Evolutionary conservation across 1,140 invertebrate genomes (phyloP).

Genomic region (Drosophila micromelanica): DNA sequence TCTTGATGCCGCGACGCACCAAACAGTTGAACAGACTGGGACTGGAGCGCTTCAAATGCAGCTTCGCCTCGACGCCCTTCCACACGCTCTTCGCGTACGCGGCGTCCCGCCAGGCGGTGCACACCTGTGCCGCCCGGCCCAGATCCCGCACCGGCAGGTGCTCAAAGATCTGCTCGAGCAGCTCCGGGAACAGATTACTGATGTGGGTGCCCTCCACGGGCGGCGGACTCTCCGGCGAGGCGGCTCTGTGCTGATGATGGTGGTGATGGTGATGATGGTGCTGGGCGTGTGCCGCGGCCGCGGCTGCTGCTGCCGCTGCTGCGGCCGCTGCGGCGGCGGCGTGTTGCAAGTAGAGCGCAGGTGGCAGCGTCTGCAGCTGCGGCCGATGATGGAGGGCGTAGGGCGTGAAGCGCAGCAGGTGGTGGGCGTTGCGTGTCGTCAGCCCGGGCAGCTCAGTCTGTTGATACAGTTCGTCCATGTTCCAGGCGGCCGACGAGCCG

Average conservation of each 20-base stretch:
- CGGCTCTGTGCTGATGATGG: slow-evolving; percentile 85
- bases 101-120: slow-evolving; percentile 94
- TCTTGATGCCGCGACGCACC: slow-evolving; percentile 93
- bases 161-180: slow-evolving; percentile 95
- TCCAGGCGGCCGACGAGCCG: slow-evolving; percentile 53
- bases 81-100: slow-evolving; percentile 96
- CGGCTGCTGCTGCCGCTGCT: slow-evolving; percentile 71
- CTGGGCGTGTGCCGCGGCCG: slow-evolving; percentile 71
- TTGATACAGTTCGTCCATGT: slow-evolving; percentile 82
- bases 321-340: slow-evolving; percentile 50
- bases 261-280: slow-evolving; percentile 79
- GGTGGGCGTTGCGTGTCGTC: slow-evolving; percentile 76
- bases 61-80: slow-evolving; percentile 95
- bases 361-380: slow-evolving; percentile 73
- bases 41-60: slow-evolving; percentile 93
- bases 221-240: slow-evolving; percentile 75
- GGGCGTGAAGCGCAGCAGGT: slow-evolving; percentile 82
- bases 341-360: slow-evolving; percentile 78
- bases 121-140: slow-evolving; percentile 95
- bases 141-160: slow-evolving; percentile 94
- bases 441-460: slow-evolving; percentile 82
- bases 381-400: slow-evolving; percentile 82
- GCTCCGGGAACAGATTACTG: slow-evolving; percentile 95
- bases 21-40: slow-evolving; percentile 93
- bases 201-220: slow-evolving; percentile 90